Conservation (phyloP, 2,797 vertebrate species). For the Sus cebifrons region DNA sequence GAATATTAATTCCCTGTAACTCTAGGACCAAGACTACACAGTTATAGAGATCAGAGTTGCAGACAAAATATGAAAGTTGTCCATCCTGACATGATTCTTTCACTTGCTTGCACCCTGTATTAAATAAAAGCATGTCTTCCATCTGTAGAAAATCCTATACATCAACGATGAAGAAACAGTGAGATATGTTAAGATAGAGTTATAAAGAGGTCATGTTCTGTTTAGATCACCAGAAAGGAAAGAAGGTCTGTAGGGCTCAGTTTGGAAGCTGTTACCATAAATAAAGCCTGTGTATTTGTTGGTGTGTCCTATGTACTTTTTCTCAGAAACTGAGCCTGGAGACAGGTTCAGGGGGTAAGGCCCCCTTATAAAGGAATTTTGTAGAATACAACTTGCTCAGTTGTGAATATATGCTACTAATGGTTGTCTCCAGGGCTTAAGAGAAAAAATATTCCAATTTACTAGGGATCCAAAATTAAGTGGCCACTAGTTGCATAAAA, state of each 20-base stretch:
- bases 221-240: neutral
- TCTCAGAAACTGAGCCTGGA: neutral
- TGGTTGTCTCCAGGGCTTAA: neutral
- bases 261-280: neutral
- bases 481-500: neutral
- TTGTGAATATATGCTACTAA: neutral
- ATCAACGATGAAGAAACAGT: neutral
- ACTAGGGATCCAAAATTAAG: neutral
- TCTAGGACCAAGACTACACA: neutral
- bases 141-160: neutral
- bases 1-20: neutral
- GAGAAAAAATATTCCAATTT: neutral
- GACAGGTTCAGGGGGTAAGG: neutral
- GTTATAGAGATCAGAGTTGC: neutral
- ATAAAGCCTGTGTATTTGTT: neutral
- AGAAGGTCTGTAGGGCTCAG: neutral
- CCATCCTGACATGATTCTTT: neutral
- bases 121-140: neutral
- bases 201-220: neutral
- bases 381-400: neutral
- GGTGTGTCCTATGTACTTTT: neutral
- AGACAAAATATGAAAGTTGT: neutral
- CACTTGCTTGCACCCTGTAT: neutral
- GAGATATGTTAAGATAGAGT: neutral
- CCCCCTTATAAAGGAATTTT: neutral